phyloP scores from a whole-genome alignment of 2,888 invertebrate species.

The Andrena flavipes region DNA sequence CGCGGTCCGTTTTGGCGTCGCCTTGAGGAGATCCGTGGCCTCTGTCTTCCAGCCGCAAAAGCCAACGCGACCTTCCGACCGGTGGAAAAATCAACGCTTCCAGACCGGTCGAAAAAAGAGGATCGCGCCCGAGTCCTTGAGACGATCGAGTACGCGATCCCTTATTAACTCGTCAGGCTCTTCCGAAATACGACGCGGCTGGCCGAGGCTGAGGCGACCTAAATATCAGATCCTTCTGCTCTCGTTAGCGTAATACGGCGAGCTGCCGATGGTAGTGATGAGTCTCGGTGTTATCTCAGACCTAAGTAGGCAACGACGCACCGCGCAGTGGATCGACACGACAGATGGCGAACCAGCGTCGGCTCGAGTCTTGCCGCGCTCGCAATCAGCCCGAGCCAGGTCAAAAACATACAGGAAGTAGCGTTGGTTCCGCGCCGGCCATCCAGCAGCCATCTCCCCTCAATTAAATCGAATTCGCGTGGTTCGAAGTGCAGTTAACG shows the following conservation, averaged over 20 bases:
- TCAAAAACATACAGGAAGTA: slow-evolving; percentile 1
- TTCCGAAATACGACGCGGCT: slow-evolving; percentile 62
- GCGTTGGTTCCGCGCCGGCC: neutral
- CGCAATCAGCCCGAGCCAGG: too few species aligned
- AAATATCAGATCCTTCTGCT: slow-evolving; percentile 35
- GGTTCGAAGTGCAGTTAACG: slow-evolving; percentile 30
- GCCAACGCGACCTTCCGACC: slow-evolving; percentile 58
- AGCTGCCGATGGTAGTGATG: neutral
- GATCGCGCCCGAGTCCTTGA: slow-evolving; percentile 61
- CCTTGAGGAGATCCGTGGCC: slow-evolving; percentile 71
- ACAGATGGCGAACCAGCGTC: neutral
- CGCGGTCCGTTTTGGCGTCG: slow-evolving; percentile 38
- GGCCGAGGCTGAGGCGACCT: slow-evolving; percentile 33
- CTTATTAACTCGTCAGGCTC: slow-evolving; percentile 68
- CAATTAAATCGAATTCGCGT: slow-evolving; percentile 39
- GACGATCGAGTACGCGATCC: slow-evolving; percentile 60
- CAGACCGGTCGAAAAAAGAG: slow-evolving; percentile 44
- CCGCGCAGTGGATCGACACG: neutral
- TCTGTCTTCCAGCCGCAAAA: slow-evolving; percentile 43
- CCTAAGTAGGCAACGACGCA: too few species aligned
- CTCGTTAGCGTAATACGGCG: slow-evolving; percentile 2
- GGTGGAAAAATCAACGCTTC: slow-evolving; percentile 63
- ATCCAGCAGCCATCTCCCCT: slow-evolving; percentile 2
- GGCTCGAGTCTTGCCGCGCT: too few species aligned
- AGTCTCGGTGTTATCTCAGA: slow-evolving; percentile 9